A percentile compares a stretch with the other conserved stretches of the same genome.
Conservation (phyloP, 1,140 invertebrate species). For the Micrasema longulum region DNA sequence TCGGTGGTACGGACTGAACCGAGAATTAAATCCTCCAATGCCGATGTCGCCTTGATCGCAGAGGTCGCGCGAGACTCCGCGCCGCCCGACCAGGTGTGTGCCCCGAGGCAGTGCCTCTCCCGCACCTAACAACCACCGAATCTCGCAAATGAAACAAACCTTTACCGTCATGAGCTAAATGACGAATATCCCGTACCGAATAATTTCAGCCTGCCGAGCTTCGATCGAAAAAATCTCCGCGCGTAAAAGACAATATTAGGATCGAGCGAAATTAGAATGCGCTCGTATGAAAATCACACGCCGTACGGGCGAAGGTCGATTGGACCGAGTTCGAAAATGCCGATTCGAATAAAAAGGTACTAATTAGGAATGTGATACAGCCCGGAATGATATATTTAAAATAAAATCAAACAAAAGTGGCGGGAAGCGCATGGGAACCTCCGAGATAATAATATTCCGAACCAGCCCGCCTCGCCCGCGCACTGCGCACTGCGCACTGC, state of each 20-base stretch:
- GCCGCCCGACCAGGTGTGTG: slow-evolving; percentile 38
- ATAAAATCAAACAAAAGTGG: slow-evolving; percentile 21
- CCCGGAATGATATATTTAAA: slow-evolving; percentile 32
- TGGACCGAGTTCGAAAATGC: not conserved
- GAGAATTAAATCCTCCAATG: not conserved
- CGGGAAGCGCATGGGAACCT: slow-evolving; percentile 16
- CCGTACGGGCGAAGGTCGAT: slow-evolving; percentile 25
- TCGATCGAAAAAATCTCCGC: slow-evolving; percentile 9
- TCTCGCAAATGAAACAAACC: not conserved
- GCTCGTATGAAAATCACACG: slow-evolving; percentile 13
- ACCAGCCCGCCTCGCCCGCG: no score
- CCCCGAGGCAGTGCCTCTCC: slow-evolving; percentile 26
- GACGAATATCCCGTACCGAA: not conserved
- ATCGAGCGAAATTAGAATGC: slow-evolving; percentile 20
- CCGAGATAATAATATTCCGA: not conserved
- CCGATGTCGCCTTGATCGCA: slow-evolving; percentile 34
- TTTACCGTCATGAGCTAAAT: not conserved
- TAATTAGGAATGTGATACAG: slow-evolving; percentile 35
- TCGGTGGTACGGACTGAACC: slow-evolving; percentile 3
- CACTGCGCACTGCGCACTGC: no score
- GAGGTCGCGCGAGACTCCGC: slow-evolving; percentile 39
- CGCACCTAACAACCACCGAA: not conserved
- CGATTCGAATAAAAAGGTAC: slow-evolving; percentile 26
- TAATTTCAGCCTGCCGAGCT: slow-evolving; percentile 1
- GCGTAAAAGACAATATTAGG: slow-evolving; percentile 24